These are phyloP conservation scores for Tenthredo livida DNA, from an alignment of 2,888 invertebrate genomes.

Conservation along the genomic window DNA sequence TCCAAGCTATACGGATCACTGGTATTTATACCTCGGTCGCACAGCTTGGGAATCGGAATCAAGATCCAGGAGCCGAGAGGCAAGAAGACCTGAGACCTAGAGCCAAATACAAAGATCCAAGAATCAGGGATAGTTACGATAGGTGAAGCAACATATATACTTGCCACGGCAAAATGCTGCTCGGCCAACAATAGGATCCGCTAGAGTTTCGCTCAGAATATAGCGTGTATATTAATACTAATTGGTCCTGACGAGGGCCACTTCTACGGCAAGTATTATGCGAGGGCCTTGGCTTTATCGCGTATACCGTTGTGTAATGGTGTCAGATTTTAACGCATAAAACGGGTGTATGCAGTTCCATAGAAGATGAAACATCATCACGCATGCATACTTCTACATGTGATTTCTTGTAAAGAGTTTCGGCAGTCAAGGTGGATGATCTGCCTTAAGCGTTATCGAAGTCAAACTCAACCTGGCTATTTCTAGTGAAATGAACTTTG, in stretches of 20 bases:
- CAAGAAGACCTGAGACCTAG: constrained; percentile 1
- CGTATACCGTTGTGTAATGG: neutral
- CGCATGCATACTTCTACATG: neutral
- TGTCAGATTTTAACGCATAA: neutral
- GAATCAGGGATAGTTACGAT: neutral
- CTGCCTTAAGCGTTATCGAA: too few species aligned
- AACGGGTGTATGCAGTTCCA: neutral
- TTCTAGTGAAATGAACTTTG: neutral
- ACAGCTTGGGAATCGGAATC: neutral
- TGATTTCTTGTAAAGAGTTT: neutral
- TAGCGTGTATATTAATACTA: constrained; percentile 12
- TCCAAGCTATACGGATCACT: constrained; percentile 29
- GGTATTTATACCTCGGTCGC: neutral
- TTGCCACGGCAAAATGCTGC: neutral
- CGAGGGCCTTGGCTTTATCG: neutral
- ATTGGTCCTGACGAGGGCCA: constrained; percentile 35
- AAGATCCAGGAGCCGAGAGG: neutral
- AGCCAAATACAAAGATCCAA: constrained; percentile 19
- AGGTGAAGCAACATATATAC: neutral
- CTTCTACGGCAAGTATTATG: neutral
- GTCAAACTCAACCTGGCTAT: neutral
- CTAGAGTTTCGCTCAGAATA: constrained; percentile 5
- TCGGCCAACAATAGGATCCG: constrained; percentile 8
- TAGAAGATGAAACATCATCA: neutral
- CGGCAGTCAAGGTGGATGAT: neutral